Conservation (phyloP, 2,888 invertebrate genomes). For the Drosophila emarginata region DNA sequence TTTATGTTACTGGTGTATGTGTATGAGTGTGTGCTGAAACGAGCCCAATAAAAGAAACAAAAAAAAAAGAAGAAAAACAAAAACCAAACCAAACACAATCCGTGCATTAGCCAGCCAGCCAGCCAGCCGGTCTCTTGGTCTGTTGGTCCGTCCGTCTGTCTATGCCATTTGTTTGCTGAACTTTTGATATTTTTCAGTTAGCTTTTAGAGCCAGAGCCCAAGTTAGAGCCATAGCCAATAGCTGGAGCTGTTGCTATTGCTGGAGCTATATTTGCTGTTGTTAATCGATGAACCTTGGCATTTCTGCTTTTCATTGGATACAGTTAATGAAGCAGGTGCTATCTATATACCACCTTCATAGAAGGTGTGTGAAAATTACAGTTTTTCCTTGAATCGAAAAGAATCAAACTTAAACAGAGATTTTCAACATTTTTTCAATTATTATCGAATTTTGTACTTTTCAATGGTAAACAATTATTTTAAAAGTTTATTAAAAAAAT, state of each 20-base stretch:
- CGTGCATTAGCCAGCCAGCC: slow-evolving; percentile 53
- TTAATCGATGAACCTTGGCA: slow-evolving; percentile 67
- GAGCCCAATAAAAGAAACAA: slow-evolving; percentile 39
- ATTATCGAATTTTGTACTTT: not conserved
- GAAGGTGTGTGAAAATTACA: slow-evolving; percentile 7
- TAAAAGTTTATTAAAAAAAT: not conserved
- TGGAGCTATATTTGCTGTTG: slow-evolving; percentile 42
- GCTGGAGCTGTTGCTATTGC: slow-evolving; percentile 41
- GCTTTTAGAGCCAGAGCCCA: slow-evolving; percentile 9
- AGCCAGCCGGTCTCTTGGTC: slow-evolving; percentile 28
- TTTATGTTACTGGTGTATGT: no score
- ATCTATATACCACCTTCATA: not conserved
- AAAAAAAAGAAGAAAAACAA: slow-evolving; percentile 30
- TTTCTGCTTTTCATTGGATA: slow-evolving; percentile 33
- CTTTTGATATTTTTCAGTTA: slow-evolving; percentile 68
- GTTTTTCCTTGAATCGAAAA: not conserved
- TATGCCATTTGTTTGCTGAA: slow-evolving; percentile 63
- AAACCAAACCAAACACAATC: slow-evolving; percentile 47
- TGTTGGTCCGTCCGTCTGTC: slow-evolving; percentile 1
- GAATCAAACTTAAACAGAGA: no score
- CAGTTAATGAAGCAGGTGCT: slow-evolving; percentile 8
- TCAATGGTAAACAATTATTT: not conserved
- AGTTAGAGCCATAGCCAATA: not conserved
- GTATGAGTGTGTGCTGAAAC: slow-evolving; percentile 23
- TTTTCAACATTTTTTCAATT: not conserved